Evolutionary conservation across 2,113 vertebrate genomes (phyloP).

Genomic region (Lophochroa leadbeateri): DNA sequence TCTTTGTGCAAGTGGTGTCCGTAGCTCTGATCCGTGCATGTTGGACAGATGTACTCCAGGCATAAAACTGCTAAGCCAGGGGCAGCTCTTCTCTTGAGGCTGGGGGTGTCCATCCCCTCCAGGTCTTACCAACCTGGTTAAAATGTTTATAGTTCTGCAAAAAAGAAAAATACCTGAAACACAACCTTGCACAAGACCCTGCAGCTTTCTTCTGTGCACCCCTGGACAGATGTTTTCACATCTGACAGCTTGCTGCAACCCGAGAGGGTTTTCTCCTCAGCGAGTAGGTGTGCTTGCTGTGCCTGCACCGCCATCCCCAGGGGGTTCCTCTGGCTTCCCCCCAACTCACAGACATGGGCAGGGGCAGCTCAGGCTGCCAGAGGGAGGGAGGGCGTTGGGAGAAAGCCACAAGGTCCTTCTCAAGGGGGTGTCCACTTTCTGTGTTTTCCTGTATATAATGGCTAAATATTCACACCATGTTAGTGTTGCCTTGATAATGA

Average conservation of each 20-base stretch:
- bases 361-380: neutral
- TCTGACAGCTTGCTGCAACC: neutral
- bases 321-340: neutral
- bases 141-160: neutral
- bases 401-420: neutral
- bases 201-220: neutral
- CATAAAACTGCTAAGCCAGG: neutral
- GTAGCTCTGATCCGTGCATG: fast-evolving
- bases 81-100: neutral
- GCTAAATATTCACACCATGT: neutral
- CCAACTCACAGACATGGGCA: neutral
- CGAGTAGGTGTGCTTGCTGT: neutral
- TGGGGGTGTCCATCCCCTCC: fast-evolving
- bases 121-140: neutral
- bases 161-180: neutral
- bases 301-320: fast-evolving
- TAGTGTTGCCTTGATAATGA: neutral
- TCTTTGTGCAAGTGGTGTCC: neutral
- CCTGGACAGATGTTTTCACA: fast-evolving
- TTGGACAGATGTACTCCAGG: neutral
- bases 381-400: neutral
- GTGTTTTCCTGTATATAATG: neutral
- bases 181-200: neutral
- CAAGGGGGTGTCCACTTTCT: neutral
- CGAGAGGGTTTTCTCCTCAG: fast-evolving